Percentiles rank a stretch among this genome's conserved stretches.
These are phyloP conservation scores for Crocidura indochinensis DNA, from an alignment of 2,797 vertebrate species.

Conservation along the genomic window DNA sequence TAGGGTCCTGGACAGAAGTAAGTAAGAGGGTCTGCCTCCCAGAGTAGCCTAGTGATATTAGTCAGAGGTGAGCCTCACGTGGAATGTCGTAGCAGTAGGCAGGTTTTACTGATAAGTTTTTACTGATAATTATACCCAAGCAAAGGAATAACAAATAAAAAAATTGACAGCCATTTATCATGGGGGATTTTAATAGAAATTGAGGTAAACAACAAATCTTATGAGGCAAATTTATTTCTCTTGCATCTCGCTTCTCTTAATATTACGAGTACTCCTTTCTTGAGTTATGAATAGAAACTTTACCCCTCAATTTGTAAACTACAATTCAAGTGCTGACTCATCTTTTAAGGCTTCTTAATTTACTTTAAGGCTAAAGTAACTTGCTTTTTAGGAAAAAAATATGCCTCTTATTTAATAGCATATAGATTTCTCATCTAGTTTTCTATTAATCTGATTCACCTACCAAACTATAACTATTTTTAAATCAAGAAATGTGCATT, in stretches of 20 bases:
- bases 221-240: not conserved
- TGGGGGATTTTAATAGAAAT: not conserved
- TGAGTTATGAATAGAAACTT: not conserved
- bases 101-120: not conserved
- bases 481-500: not conserved
- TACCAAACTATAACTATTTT: not conserved
- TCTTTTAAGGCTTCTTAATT: not conserved
- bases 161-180: slow-evolving; percentile 8
- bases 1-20: too few species aligned
- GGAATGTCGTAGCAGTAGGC: too few species aligned
- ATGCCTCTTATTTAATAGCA: not conserved
- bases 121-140: not conserved
- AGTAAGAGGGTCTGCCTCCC: too few species aligned
- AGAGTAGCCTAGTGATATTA: too few species aligned
- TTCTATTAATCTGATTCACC: slow-evolving; percentile 7
- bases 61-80: too few species aligned
- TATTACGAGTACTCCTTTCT: not conserved
- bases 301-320: not conserved
- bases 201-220: slow-evolving; percentile 27
- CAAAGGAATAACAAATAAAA: not conserved
- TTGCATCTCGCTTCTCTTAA: not conserved
- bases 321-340: not conserved
- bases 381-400: not conserved
- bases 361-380: not conserved
- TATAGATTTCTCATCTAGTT: not conserved